Conservation (phyloP, 2,797 vertebrate genomes). For the Coilia nasus region DNA sequence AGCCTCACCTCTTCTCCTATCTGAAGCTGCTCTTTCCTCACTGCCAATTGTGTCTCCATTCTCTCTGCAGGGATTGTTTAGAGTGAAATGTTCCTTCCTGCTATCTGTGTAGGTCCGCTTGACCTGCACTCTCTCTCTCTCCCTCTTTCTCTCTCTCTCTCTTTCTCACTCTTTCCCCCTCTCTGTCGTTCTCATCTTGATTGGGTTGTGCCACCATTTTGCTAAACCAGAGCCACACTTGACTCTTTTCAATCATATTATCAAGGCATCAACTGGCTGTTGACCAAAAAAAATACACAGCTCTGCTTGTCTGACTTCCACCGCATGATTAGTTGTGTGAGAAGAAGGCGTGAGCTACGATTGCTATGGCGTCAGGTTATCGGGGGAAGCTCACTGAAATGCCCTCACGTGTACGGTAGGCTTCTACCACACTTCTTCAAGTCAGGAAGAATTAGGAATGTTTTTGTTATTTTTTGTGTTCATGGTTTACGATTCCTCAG, state of each 20-base stretch:
- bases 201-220: not conserved
- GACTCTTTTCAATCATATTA: not conserved
- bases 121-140: not conserved
- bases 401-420: not conserved
- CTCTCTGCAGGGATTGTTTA: constrained; percentile 4
- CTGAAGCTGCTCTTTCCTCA: not conserved
- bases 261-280: not conserved
- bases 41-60: constrained; percentile 7
- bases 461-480: not conserved
- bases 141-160: not conserved
- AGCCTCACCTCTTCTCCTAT: not conserved
- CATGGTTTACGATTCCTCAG: not conserved
- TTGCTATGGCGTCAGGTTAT: not conserved
- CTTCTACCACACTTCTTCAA: not conserved
- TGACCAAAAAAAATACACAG: not conserved
- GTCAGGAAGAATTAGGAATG: not conserved
- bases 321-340: not conserved
- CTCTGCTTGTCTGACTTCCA: not conserved
- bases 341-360: not conserved
- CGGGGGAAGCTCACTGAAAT: not conserved
- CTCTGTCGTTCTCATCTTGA: not conserved
- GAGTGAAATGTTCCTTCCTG: constrained; percentile 20
- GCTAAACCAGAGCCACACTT: not conserved
- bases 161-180: too few species aligned
- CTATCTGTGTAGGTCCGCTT: not conserved